Base-by-base conservation (phyloP, 92 coral and sea anemone genomes). In the Porites evermanni region DNA sequence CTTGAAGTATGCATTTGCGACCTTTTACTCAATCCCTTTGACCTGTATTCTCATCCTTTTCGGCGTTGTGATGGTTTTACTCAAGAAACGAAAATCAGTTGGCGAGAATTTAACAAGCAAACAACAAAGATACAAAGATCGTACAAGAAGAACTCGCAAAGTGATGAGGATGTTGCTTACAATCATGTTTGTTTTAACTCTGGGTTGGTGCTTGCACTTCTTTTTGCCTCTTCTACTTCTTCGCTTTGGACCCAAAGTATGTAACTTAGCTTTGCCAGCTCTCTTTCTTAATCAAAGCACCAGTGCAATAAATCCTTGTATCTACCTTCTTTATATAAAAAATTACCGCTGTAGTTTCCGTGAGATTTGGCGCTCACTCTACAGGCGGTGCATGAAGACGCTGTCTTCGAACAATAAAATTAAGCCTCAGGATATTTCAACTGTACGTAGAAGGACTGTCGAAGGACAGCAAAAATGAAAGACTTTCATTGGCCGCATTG, bases 191-290 rank as follows among this genome's bases (percentile, higher is more conserved):
- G 91, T 84, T 60, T 94, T 89, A 58, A 68, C 93, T 0, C 54
- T 87, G 29, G 87, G 93, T 18, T 91, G 95, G 93, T 89, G 89
- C 66, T 83, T 92, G 68, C 91, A 89, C 63, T 89, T 79, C 59
- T 87, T 88, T 70, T 65, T 79, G 19, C 89, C 92, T 16, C 73
- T 92, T 20, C 81, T 92, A 12, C 56, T 26, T 54, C 16, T 20
- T 12, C 83, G 81, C 38, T 80, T 61, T 20, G 59, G 74, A 53
- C 6, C 26, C 58, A 84, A 70, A 7, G 86, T 79, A 8, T 94
- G 97, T 66, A 21, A 20, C 23, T 70, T 94, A 75, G 69, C 10
- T n/a, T 81, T 84, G 21, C 81, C 84, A 9, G 72, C 86, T n/a
- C 82, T 87, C 47, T 85, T 92, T 58, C 83, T 92, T 44, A 71